Percentiles rank a stretch among this genome's conserved stretches.
Evolutionary conservation across 2,113 vertebrate genomes (phyloP).

Genomic region (Todiramphus chloris): DNA sequence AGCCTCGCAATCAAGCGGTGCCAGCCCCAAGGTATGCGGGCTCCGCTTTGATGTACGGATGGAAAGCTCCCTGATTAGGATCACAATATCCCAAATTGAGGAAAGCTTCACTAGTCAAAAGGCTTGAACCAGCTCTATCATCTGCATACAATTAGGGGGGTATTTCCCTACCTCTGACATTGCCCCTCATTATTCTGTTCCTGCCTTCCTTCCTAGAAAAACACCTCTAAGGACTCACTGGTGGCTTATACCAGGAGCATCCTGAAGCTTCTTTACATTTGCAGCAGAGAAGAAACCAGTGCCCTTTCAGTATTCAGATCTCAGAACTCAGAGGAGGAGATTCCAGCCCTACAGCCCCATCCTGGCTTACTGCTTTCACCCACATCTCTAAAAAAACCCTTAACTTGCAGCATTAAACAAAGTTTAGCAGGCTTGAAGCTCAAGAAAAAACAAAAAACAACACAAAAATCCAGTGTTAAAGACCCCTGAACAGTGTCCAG

Average conservation of each 20-base stretch:
- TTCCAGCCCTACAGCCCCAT: not conserved
- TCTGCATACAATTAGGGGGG: constrained; percentile 63
- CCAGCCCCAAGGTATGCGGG: constrained; percentile 38
- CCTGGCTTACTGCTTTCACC: not conserved
- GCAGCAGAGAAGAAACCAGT: not conserved
- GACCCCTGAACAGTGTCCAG: not conserved
- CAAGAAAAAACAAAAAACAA: not conserved
- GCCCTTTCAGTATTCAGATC: not conserved
- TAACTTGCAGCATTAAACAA: not conserved
- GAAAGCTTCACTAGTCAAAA: constrained; percentile 72
- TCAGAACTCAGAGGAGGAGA: not conserved
- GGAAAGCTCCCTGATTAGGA: constrained; percentile 67
- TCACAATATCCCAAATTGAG: constrained; percentile 67
- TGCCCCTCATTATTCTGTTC: not conserved
- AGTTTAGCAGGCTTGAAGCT: not conserved
- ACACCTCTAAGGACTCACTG: not conserved
- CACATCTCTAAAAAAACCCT: not conserved
- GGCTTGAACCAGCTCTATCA: constrained; percentile 36
- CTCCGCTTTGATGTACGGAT: constrained; percentile 59
- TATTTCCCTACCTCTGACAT: constrained; percentile 42
- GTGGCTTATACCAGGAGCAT: not conserved
- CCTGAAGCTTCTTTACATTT: not conserved
- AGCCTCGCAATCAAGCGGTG: constrained; percentile 34
- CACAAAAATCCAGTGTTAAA: not conserved
- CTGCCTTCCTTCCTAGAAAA: not conserved